Base-by-base conservation (phyloP, 2,888 invertebrate species). In the Drosophila testacea region DNA sequence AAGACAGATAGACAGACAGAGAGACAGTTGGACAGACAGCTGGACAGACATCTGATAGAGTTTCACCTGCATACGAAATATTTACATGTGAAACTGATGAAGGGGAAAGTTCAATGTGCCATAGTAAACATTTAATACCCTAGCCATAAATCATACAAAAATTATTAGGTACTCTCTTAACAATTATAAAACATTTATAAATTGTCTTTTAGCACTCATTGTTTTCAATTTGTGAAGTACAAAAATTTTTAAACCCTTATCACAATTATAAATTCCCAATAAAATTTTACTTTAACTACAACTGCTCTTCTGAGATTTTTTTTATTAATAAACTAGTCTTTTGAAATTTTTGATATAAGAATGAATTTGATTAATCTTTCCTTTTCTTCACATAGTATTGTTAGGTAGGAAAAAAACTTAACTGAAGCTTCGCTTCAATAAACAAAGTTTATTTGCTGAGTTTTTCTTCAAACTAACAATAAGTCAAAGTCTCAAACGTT, bases 91-190 rank as follows among this genome's bases (percentile, higher is more conserved):
- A 57, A 65, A 59, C 42, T 47, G 52, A 60, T 69, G 62, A 72
- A 55, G 65, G 50, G 39, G 50, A 71, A 69, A 75, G 62, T 75
- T 69, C 27, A 51, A 55, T 69, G 73, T 28, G 38, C 39, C 55
- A 46, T 47, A 42, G 39, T 55, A 60, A 69, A 70, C 47, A 46
- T 52, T 66, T 36, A 56, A 77, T 77, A 69, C 73, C 42, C 42
- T 42, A 11, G 42, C 3, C 9, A 7, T 32, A 9, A 6, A 16
- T 16, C 16, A 1, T 16, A 16, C 0, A 16, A 16, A 16, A 1
- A 16, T 16, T 16, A 16, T 1, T 16, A 1, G 16, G 1, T 1
- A 4, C 36, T 38, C 6, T 38, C 11, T n/a, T 38, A n/a, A 11
- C 4, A 36, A 4, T 1, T 4, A 16, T 16, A 16, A 4, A 11